Conservation (phyloP, 1,140 invertebrate genomes). For the Phortica variegata region DNA sequence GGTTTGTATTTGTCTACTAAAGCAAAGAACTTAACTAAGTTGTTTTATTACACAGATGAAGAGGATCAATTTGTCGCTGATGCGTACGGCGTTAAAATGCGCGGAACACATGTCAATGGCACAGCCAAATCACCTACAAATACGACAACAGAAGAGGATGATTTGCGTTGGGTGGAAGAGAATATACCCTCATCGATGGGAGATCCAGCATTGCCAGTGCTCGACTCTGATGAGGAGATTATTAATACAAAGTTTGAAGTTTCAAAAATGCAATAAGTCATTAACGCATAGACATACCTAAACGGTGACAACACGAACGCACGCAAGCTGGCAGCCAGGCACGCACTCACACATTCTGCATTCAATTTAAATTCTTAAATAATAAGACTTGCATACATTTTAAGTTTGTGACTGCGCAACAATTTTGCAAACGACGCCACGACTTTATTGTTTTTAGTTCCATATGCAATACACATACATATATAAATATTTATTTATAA, state of each 20-base stretch:
- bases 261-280: slow-evolving; percentile 86
- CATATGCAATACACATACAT: too few species aligned
- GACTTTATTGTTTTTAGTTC: too few species aligned
- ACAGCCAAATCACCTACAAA: slow-evolving; percentile 24
- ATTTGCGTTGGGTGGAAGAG: slow-evolving; percentile 89
- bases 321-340: too few species aligned
- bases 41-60: slow-evolving; percentile 57
- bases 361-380: slow-evolving; percentile 16
- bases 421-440: too few species aligned
- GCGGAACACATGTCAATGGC: slow-evolving; percentile 57
- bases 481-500: too few species aligned
- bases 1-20: slow-evolving; percentile 21
- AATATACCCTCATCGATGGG: slow-evolving; percentile 78
- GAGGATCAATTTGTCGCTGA: slow-evolving; percentile 82
- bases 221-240: slow-evolving; percentile 89
- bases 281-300: too few species aligned
- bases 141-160: slow-evolving; percentile 69
- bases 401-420: too few species aligned
- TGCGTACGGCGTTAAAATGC: slow-evolving; percentile 81
- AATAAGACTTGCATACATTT: slow-evolving; percentile 7
- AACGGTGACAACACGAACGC: too few species aligned
- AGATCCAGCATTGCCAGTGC: slow-evolving; percentile 73
- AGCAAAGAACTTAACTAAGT: background rate
- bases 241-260: slow-evolving; percentile 87
- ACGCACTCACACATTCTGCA: too few species aligned